Conservation (phyloP, 2,113 vertebrate genomes). For the Erythrocebus patas region DNA sequence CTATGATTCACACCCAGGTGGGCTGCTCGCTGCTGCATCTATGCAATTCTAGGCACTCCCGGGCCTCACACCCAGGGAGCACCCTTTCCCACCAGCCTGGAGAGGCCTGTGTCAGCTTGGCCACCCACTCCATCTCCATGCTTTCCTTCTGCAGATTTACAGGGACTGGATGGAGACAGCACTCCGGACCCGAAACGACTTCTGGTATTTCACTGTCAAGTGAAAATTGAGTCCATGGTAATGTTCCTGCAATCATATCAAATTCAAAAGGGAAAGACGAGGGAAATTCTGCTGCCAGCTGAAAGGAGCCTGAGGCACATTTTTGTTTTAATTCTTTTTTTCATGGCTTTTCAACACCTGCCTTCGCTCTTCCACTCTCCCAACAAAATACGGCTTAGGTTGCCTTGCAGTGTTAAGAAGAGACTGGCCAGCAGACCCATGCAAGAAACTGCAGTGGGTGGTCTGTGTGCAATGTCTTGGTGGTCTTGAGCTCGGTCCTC, state of each 20-base stretch:
- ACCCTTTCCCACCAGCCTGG: not conserved
- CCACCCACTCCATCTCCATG: fast-evolving
- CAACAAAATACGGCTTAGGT: not conserved
- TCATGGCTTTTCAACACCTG: conserved; percentile 45
- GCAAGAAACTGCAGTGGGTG: not conserved
- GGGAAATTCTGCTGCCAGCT: not conserved
- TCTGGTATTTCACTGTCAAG: not conserved
- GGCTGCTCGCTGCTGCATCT: not conserved
- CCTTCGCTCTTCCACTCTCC: not conserved
- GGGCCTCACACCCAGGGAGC: not conserved
- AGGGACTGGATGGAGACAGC: not conserved
- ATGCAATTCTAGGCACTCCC: fast-evolving
- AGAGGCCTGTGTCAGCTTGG: not conserved
- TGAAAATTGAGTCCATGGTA: not conserved
- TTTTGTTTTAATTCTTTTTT: conserved; percentile 24
- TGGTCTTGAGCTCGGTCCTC: not conserved
- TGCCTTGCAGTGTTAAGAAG: not conserved
- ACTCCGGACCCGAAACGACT: fast-evolving
- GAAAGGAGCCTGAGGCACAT: not conserved
- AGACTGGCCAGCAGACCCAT: not conserved
- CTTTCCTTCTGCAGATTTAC: not conserved
- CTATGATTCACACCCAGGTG: not conserved
- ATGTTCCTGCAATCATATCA: not conserved
- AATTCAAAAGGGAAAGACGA: not conserved
- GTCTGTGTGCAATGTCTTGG: not conserved